A percentile compares a stretch with the other conserved stretches of the same genome.
Conservation (phyloP, 2,113 vertebrate species). For the Podarcis muralis region DNA sequence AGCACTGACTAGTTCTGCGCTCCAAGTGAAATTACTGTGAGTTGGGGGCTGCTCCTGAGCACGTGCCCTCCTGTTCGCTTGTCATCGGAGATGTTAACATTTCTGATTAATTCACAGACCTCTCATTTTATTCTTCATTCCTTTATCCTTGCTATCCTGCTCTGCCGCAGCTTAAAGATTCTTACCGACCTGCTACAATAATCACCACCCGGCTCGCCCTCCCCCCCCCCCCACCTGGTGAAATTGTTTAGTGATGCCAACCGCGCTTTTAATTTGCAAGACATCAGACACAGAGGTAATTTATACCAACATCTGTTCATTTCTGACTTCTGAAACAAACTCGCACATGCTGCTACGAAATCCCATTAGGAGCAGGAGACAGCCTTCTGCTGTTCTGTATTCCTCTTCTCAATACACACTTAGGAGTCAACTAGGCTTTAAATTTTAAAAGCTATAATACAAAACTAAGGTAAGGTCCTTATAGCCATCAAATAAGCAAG, state of each 20-base stretch:
- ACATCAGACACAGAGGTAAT: slow-evolving; percentile 90
- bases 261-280: slow-evolving; percentile 93
- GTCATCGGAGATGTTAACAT: slow-evolving; percentile 80
- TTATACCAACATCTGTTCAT: slow-evolving; percentile 97
- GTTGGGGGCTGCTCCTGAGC: slow-evolving; percentile 76
- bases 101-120: slow-evolving; percentile 82
- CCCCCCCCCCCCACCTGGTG: slow-evolving; percentile 69
- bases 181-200: slow-evolving; percentile 78
- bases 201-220: slow-evolving; percentile 68
- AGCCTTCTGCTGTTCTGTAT: slow-evolving; percentile 80
- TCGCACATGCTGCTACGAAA: slow-evolving; percentile 85
- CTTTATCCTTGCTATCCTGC: slow-evolving; percentile 77
- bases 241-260: slow-evolving; percentile 90
- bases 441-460: slow-evolving; percentile 66
- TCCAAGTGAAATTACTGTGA: slow-evolving; percentile 73
- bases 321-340: slow-evolving; percentile 90
- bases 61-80: slow-evolving; percentile 79
- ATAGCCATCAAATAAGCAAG: slow-evolving; percentile 38
- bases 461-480: slow-evolving; percentile 52
- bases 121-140: slow-evolving; percentile 79
- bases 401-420: slow-evolving; percentile 61
- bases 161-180: slow-evolving; percentile 75
- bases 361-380: slow-evolving; percentile 81
- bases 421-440: slow-evolving; percentile 52
- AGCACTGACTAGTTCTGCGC: slow-evolving; percentile 69